phyloP scores from a whole-genome alignment of 2,888 invertebrate species.

The Acronicta psi region DNA sequence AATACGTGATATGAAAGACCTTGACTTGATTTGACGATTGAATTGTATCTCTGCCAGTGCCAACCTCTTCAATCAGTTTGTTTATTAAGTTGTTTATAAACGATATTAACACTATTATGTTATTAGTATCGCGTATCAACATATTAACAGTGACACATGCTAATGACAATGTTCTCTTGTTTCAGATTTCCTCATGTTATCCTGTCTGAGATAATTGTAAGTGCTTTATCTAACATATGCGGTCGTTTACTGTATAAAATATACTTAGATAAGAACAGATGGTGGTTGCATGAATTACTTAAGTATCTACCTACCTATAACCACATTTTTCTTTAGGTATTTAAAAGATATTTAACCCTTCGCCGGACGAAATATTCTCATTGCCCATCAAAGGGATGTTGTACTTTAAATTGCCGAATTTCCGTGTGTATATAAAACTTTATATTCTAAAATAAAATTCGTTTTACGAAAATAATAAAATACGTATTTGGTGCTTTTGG shows the following conservation, averaged over 20 bases:
- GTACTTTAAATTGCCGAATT: too few species aligned
- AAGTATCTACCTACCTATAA: background rate
- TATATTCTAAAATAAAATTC: too few species aligned
- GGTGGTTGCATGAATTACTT: conserved; percentile 7
- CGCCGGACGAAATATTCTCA: too few species aligned
- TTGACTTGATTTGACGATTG: too few species aligned
- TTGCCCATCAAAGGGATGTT: too few species aligned
- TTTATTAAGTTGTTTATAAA: conserved; percentile 14
- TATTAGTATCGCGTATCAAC: conserved; percentile 24
- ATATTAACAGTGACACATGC: conserved; percentile 32
- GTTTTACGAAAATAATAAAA: too few species aligned
- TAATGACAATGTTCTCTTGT: conserved; percentile 52
- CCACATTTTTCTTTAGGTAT: too few species aligned
- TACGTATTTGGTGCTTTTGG: too few species aligned
- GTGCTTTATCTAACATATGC: conserved; percentile 45
- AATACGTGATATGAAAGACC: too few species aligned
- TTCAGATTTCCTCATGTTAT: conserved; percentile 70
- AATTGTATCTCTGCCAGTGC: too few species aligned
- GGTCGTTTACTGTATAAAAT: conserved; percentile 5
- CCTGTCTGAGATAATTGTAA: conserved; percentile 67
- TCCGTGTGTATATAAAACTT: too few species aligned
- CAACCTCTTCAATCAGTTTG: background rate
- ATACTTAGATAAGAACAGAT: conserved; percentile 40
- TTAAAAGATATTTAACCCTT: too few species aligned
- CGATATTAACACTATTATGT: conserved; percentile 28